Base-by-base conservation (phyloP, 2,113 vertebrate genomes). In the Chroicocephalus ridibundus region DNA sequence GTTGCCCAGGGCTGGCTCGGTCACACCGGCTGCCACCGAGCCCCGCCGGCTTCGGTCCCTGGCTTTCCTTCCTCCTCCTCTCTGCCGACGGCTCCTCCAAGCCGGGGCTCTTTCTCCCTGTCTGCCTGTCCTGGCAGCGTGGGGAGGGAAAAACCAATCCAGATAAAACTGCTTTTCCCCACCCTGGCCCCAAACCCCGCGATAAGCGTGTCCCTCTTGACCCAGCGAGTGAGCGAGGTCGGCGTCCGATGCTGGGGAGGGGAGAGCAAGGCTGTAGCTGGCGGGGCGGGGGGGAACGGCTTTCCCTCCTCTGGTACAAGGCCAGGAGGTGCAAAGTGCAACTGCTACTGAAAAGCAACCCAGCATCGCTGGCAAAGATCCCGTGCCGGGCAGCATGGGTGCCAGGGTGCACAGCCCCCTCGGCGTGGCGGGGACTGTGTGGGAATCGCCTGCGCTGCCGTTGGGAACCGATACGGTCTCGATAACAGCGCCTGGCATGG, bases 21-120 rank as follows among this genome's bases (percentile, higher is more conserved):
- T 42, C 8, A 16, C 20, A 2, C 14, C 1, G 6, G 76, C 58
- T 75, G 52, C 52, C 60, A 18, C 47, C 1, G 4, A 40, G 54
- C 65, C 6, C 0, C 0, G 11, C 58, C 3, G 1, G 40, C 47
- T 58, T 38, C 0, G 0, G 25, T 55, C 52, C 52, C 60, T 64
- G 61, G 26, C 61, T 80, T 79, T 94, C 40, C 47, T 32, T 81
- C 46, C 16, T 92, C 31, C 18, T 11, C 47, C 55, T 40, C 42
- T 71, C 27, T 42, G 29, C 70, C 6, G 0, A 16, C 3, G 3
- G 17, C 25, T 93, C 38, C 54, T 81, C 46, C 1, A 2, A 74
- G 44, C 60, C 3, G 2, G 19, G 57, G 22, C 26, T 88, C 40
- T 82, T 92, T 34, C n/a, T 88, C 49, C 32, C 31, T 38, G 8